Evolutionary conservation across 2,113 vertebrate genomes (phyloP).

Genomic region (Leucopsar rothschildi): DNA sequence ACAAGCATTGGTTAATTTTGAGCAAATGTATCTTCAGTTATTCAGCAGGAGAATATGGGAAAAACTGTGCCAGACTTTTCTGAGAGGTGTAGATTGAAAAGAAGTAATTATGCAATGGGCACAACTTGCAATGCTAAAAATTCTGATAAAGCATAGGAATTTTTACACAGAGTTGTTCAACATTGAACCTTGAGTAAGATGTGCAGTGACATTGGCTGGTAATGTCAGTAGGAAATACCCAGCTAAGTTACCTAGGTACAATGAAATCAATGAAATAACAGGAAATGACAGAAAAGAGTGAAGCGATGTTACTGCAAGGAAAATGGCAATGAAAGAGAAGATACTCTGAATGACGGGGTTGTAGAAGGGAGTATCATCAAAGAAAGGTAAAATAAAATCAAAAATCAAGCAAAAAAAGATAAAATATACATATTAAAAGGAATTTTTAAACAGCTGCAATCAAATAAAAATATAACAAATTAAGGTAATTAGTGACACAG

Average conservation of each 20-base stretch:
- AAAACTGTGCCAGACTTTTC: background rate
- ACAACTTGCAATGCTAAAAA: background rate
- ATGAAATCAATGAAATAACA: background rate
- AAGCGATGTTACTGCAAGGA: background rate
- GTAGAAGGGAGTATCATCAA: background rate
- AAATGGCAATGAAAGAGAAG: background rate
- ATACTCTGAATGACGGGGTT: background rate
- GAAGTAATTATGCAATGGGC: background rate
- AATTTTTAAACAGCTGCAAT: background rate
- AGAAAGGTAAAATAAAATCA: background rate
- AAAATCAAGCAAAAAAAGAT: background rate
- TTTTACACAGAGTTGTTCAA: background rate
- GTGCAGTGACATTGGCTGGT: background rate
- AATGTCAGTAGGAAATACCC: background rate
- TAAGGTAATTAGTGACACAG: background rate
- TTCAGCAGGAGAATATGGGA: background rate
- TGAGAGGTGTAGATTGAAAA: background rate
- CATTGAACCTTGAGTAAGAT: background rate
- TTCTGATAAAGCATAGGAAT: background rate
- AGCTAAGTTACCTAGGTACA: background rate
- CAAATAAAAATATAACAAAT: background rate
- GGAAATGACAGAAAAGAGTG: background rate
- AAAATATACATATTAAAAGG: background rate
- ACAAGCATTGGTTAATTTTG: background rate
- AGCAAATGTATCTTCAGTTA: background rate